Base-by-base conservation (phyloP, 1,140 invertebrate species). In the Drosophila erecta region DNA sequence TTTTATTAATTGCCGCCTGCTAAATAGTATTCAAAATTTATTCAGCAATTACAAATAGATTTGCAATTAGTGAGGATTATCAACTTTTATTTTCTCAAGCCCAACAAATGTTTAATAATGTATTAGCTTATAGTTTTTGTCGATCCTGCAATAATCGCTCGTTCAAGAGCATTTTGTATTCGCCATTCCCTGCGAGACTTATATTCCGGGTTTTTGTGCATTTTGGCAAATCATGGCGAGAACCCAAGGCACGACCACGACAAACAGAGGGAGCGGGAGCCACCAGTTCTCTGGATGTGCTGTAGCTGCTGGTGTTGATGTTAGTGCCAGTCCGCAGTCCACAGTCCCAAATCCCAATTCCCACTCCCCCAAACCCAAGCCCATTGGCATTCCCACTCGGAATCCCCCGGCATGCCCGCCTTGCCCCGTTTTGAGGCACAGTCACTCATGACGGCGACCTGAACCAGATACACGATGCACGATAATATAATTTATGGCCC, bases 401-500 rank as follows among this genome's bases (percentile, higher is more conserved):
- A 30, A 30, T 30, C n/a, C 24, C 47, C 55, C 59, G n/a, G n/a
- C n/a, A n/a, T 2, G n/a, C 33, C 20, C n/a, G n/a, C n/a, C n/a
- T n/a, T 53, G 74, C 64, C 50, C 62, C 38, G 43, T 24, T 70
- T 70, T 47, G 49, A 70, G 66, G n/a, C 50, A 80, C 73, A 84
- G 81, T 84, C 81, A 85, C 76, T 84, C 81, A 85, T 86, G 81
- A 85, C 81, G 74, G 81, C 84, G 81, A 86, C 83, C 83, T 86
- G 83, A 79, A 86, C 79, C 83, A 86, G 83, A 86, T 86, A 86
- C 83, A 86, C 83, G 83, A 86, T 86, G 83, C 75, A 87, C 79
- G 83, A 86, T 86, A 87, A 87, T 87, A 87, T 86, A 83, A 86
- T 86, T 87, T 86, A 86, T 86, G 83, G 83, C 79, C 79, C 70